Evolutionary conservation across 2,797 vertebrate species (phyloP), one percentile per base, ranked within the genome.

Genomic region (Chaetodon trifasciatus): DNA sequence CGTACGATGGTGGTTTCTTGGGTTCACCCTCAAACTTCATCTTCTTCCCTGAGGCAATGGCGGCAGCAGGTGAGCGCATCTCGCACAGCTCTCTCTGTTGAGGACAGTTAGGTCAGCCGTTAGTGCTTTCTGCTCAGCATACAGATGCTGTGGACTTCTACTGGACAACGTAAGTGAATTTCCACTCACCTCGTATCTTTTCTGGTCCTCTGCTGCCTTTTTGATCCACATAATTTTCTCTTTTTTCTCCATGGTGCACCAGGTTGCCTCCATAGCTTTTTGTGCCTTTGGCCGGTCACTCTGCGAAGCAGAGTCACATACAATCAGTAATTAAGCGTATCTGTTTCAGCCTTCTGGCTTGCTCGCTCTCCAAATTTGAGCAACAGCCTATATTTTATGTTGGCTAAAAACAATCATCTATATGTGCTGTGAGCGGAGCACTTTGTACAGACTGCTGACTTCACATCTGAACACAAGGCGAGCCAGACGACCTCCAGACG

Each of bases 201-300:
- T 99, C 95, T 99, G 98, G 94, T 99, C 98, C 89, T 99, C 98
- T 0, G 98, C 98, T 0, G 98, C 98, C 80, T 99, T 99, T 93
- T 99, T 99, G 87, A 99, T 99, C 98, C 98, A 99, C 97, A 99
- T 96, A 9, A 99, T 96, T 88, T 99, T 99, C 90, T 99, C 98
- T 9, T 99, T 99, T 85, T 99, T 99, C 92, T 99, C 98, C 98
- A 99, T 99, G 89, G 96, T 98, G 93, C 96, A 96, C 98, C 98
- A 99, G 8, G 97, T 97, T 68, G 90, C 91, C 86, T 99, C 98
- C 98, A 99, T 99, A 53, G 97, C 96, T 92, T 98, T 99, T 82
- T 99, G 94, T 0, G 98, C 98, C 88, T 98, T 99, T 1, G 95
- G 95, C 23, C 98, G 94, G 87, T 99, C 98, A 1, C 94, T 99